These are phyloP conservation scores for Leucopternis melanops DNA, from an alignment of 2,113 vertebrate genomes.

Conservation along the genomic window DNA sequence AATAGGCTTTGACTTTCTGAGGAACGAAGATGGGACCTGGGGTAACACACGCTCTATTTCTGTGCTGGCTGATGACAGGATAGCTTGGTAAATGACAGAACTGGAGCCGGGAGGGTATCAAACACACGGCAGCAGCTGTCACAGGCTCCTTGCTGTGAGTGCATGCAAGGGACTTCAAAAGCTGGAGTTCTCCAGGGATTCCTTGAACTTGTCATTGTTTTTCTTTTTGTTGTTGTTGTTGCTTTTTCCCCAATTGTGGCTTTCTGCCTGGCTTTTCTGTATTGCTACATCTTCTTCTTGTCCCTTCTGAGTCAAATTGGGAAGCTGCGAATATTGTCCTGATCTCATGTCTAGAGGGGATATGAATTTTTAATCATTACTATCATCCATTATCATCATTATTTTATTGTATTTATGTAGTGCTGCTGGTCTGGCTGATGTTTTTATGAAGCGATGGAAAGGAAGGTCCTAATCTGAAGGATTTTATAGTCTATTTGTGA, in stretches of 20 bases:
- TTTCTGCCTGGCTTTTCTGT: background rate
- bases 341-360: background rate
- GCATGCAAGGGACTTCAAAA: constrained; percentile 35
- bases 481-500: background rate
- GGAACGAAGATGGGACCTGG: background rate
- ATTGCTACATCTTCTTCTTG: background rate
- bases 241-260: background rate
- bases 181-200: constrained; percentile 36
- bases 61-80: background rate
- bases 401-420: background rate
- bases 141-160: background rate
- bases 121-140: constrained; percentile 10
- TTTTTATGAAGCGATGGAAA: background rate
- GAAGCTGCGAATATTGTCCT: background rate
- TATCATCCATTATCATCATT: background rate
- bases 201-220: background rate
- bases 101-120: background rate
- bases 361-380: constrained; percentile 26
- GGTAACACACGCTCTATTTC: background rate
- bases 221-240: constrained; percentile 5
- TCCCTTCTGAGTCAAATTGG: background rate
- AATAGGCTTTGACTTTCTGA: constrained; percentile 5
- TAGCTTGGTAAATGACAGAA: constrained; percentile 9
- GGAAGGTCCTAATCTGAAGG: background rate
- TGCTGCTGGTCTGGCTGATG: background rate